These are phyloP conservation scores for Sapajus apella DNA, from an alignment of 2,113 vertebrate genomes.

Conservation along the genomic window DNA sequence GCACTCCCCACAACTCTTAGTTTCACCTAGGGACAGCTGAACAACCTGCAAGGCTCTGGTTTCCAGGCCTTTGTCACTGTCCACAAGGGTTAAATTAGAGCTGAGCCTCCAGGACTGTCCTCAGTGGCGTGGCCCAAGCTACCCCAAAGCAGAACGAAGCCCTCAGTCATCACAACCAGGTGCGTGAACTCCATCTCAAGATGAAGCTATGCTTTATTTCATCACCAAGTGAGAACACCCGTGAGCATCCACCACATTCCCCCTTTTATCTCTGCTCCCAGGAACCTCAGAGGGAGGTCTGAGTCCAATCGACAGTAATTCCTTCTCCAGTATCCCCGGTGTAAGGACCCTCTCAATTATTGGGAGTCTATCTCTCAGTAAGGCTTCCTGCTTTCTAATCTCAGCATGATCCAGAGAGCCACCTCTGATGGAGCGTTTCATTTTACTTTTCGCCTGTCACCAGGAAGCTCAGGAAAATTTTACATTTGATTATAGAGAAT, in stretches of 20 bases:
- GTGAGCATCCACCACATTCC: too few relatives aligned
- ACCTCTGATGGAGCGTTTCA: background rate
- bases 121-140: background rate
- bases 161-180: background rate
- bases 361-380: background rate
- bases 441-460: background rate
- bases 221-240: background rate
- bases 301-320: background rate
- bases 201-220: background rate
- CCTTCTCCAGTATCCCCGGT: background rate
- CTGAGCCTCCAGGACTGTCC: background rate
- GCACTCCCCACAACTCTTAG: background rate
- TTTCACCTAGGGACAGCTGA: background rate
- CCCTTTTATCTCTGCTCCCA: background rate
- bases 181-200: rapidly evolving
- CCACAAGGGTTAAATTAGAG: rapidly evolving
- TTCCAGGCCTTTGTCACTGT: too few relatives aligned
- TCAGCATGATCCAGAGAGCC: background rate
- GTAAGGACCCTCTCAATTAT: too few relatives aligned
- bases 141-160: background rate
- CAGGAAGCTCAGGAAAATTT: background rate
- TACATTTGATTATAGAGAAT: background rate
- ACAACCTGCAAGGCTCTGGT: background rate
- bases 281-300: background rate
- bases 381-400: background rate